Evolutionary conservation across 2,113 vertebrate species (phyloP).

Genomic region (Telmatochromis sp.): DNA sequence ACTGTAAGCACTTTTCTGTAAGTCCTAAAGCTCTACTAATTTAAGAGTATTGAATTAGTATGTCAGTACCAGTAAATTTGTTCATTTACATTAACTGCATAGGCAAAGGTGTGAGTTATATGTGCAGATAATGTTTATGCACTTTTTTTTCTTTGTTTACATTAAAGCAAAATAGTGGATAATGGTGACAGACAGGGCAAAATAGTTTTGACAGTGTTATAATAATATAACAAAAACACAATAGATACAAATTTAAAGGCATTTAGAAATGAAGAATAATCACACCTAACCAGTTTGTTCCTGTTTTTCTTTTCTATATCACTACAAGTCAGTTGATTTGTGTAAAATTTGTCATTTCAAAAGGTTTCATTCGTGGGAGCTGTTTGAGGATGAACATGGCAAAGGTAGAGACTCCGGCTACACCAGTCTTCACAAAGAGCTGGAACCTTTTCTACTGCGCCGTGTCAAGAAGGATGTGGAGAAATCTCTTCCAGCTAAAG

Average conservation of each 20-base stretch:
- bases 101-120: neutral
- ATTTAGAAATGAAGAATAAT: neutral
- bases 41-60: neutral
- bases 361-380: constrained; percentile 97
- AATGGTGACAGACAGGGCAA: neutral
- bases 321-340: neutral
- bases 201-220: neutral
- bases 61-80: neutral
- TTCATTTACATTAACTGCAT: neutral
- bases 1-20: neutral
- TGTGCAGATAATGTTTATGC: neutral
- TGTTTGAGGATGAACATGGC: constrained; percentile 96
- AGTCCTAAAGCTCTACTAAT: neutral
- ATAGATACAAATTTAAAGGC: neutral
- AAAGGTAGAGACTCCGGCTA: constrained; percentile 96
- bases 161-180: neutral
- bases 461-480: constrained; percentile 98
- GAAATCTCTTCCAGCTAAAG: constrained; percentile 96
- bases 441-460: constrained; percentile 93
- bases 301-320: neutral
- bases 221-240: neutral
- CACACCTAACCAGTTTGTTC: neutral
- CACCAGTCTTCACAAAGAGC: constrained; percentile 94
- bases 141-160: neutral
- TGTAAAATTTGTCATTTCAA: neutral